Evolutionary conservation across 2,888 invertebrate genomes (phyloP), one percentile per base, ranked within the genome.

Genomic region (Tenthredo livida): DNA sequence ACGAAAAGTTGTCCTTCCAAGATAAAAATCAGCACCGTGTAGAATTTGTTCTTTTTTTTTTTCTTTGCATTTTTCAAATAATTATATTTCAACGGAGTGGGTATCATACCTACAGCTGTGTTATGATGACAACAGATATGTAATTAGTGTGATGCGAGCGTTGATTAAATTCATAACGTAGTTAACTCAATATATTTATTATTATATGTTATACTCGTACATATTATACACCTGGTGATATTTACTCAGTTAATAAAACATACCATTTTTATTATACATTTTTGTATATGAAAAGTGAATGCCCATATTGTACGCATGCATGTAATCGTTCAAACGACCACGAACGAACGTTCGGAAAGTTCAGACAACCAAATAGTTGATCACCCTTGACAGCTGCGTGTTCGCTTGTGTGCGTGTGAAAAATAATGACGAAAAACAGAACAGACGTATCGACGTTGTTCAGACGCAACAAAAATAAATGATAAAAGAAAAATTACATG

Each of bases 341-440:
- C 21, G 25, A 37, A 37, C 70, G n/a, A 37, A 9, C 70, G 15
- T 37, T 33, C 12, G 37, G 37, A 37, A 70, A 29, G 33, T 70
- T 25, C 37, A 10, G 33, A 37, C 70, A 17, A 40, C 37, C 40
- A 70, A 37, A 70, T 70, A 70, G 37, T 70, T 15, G 70, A 70
- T 70, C 70, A 40, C 70, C 70, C 37, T 70, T 9, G 70, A 37
- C 70, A 37, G 70, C 37, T 70, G 33, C 47, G 47, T n/a, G 37
- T 15, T 70, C n/a, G 10, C 70, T 33, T 37, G 47, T 33, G 7
- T 17, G 37, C 37, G 37, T 37, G 37, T 70, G 5, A 37, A 25
- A 61, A 61, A 25, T 37, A 33, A 17, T 1, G 40, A 37, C 2
- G 6, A 40, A 21, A 70, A 9, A 72, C 17, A 17, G 37, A 70